Evolutionary conservation across 2,888 invertebrate genomes (phyloP).

Genomic region (Lasioglossum pauxillum): DNA sequence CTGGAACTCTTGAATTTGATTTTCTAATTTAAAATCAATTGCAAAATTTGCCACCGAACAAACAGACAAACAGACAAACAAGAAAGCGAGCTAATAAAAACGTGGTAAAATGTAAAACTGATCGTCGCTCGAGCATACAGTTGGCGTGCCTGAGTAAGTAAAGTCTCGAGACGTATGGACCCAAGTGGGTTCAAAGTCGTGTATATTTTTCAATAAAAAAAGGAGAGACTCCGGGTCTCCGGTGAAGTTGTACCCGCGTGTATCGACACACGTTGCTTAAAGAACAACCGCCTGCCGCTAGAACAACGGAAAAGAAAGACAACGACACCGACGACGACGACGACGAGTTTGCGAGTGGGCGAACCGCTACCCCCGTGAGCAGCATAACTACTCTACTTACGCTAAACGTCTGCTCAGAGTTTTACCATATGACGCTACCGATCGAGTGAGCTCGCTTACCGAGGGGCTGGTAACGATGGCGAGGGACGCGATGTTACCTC

Average conservation of each 20-base stretch:
- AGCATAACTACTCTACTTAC: slow-evolving; percentile 39
- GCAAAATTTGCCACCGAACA: too few species aligned
- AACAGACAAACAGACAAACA: too few species aligned
- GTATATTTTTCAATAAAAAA: neutral
- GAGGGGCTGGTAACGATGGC: slow-evolving; percentile 78
- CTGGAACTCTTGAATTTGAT: too few species aligned
- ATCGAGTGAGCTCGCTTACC: slow-evolving; percentile 68
- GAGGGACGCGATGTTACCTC: slow-evolving; percentile 68
- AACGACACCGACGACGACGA: neutral
- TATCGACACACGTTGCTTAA: neutral
- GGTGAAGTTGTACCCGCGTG: neutral
- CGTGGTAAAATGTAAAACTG: too few species aligned
- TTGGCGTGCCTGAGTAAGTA: too few species aligned
- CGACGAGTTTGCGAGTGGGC: slow-evolving; percentile 17
- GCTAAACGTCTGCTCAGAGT: slow-evolving; percentile 52
- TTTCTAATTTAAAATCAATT: too few species aligned
- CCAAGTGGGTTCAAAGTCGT: neutral
- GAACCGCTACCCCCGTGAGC: slow-evolving; percentile 27
- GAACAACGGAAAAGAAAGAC: neutral
- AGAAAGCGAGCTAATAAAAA: too few species aligned
- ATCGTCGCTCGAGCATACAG: too few species aligned
- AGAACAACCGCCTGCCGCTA: neutral
- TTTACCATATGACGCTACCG: slow-evolving; percentile 78
- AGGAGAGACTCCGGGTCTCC: neutral
- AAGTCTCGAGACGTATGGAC: neutral